phyloP scores from a whole-genome alignment of 1,140 invertebrate genomes.

The Drepana arcuata region DNA sequence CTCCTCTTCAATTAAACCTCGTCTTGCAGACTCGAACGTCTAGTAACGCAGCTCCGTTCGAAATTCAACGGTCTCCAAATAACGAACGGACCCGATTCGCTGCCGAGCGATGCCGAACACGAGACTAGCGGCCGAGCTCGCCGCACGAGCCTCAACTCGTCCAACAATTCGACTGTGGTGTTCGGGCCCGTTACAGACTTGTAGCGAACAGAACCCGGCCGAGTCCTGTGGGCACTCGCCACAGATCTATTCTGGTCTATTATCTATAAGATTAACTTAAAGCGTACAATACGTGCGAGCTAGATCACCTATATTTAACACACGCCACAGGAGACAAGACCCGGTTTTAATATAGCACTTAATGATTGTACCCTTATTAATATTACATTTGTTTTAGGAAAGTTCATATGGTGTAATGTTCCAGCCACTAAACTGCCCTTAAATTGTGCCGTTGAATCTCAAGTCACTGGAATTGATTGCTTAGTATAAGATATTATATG shows the following conservation, averaged over 20 bases:
- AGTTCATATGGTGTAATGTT: neutral
- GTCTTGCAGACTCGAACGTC: conserved; percentile 60
- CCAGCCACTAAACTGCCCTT: neutral
- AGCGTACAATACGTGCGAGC: neutral
- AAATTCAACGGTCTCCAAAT: conserved; percentile 55
- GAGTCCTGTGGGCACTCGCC: conserved; percentile 21
- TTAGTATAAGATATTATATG: too few species aligned
- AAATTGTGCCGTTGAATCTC: neutral
- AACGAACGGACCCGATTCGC: conserved; percentile 46
- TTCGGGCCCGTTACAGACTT: conserved; percentile 68
- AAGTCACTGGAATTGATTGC: conserved; percentile 1
- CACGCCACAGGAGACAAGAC: too few species aligned
- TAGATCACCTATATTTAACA: neutral
- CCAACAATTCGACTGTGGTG: conserved; percentile 47
- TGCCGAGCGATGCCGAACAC: conserved; percentile 51
- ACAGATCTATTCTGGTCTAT: conserved; percentile 37
- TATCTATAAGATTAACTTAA: conserved; percentile 15
- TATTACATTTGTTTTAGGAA: conserved; percentile 1
- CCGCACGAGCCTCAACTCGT: conserved; percentile 44
- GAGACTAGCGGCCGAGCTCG: conserved; percentile 28
- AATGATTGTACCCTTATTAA: too few species aligned
- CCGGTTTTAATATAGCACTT: too few species aligned
- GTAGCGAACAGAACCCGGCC: conserved; percentile 47
- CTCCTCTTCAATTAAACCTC: conserved; percentile 9
- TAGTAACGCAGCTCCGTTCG: conserved; percentile 65